Conservation (phyloP, 2,797 vertebrate genomes). For the Mus minutoides region DNA sequence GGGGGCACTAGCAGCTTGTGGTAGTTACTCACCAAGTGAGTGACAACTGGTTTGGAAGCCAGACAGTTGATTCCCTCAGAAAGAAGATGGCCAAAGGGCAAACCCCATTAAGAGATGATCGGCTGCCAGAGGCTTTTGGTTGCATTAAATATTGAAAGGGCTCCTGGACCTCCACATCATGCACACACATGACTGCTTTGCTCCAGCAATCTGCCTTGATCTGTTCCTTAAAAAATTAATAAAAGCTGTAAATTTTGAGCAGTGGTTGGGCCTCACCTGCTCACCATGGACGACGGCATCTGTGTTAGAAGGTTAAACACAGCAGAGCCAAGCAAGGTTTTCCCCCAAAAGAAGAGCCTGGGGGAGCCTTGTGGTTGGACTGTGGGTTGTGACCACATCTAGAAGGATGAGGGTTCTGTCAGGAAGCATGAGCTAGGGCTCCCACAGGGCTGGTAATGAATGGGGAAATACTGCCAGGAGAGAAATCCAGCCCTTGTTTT, state of each 20-base stretch:
- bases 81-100: slow-evolving; percentile 81
- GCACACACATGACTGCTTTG: slow-evolving; percentile 64
- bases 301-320: slow-evolving; percentile 67
- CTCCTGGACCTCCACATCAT: slow-evolving; percentile 82
- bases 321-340: neutral
- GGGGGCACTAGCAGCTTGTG: slow-evolving; percentile 65
- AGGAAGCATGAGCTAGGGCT: neutral
- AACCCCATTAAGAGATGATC: slow-evolving; percentile 84
- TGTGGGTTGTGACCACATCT: neutral
- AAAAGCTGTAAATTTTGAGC: slow-evolving; percentile 79
- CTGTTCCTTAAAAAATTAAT: slow-evolving; percentile 84
- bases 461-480: neutral
- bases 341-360: neutral
- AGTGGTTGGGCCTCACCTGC: slow-evolving; percentile 48
- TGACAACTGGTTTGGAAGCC: slow-evolving; percentile 80
- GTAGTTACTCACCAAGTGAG: slow-evolving; percentile 74
- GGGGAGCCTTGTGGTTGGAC: slow-evolving; percentile 65
- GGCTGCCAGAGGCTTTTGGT: slow-evolving; percentile 86
- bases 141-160: slow-evolving; percentile 90
- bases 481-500: neutral
- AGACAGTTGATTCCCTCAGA: slow-evolving; percentile 79
- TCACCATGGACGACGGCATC: slow-evolving; percentile 63
- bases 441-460: neutral
- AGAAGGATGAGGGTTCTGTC: slow-evolving; percentile 44
- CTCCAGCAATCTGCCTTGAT: slow-evolving; percentile 79